phyloP scores from a whole-genome alignment of 2,888 invertebrate genomes.

The Chrysina gloriosa region DNA sequence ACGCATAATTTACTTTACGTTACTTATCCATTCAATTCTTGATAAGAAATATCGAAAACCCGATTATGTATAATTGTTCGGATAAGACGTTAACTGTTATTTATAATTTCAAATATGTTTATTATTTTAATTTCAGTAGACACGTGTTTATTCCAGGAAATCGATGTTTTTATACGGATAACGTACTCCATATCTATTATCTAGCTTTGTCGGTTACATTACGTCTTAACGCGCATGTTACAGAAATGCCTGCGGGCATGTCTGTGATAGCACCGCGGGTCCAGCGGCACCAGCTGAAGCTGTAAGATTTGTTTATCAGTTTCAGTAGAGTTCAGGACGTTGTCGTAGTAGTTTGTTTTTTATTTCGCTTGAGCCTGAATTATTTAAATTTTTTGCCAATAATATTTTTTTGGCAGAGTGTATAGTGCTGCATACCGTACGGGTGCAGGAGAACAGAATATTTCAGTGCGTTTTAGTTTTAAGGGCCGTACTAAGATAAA shows the following conservation, averaged over 20 bases:
- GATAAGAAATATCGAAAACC: background rate
- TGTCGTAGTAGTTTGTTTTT: constrained; percentile 33
- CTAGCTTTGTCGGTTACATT: constrained; percentile 22
- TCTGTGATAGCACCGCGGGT: constrained; percentile 39
- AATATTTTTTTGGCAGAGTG: background rate
- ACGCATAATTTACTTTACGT: background rate
- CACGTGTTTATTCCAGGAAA: constrained; percentile 33
- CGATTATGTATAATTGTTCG: background rate
- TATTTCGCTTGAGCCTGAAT: constrained; percentile 23
- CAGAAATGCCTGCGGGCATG: constrained; percentile 35
- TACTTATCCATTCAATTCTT: background rate
- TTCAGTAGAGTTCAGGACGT: constrained; percentile 44
- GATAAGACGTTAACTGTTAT: background rate
- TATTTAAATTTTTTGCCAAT: constrained; percentile 23
- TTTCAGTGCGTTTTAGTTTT: background rate
- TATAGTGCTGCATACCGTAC: background rate
- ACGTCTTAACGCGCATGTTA: constrained; percentile 20
- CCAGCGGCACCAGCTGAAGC: constrained; percentile 42
- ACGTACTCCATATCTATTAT: constrained; percentile 23
- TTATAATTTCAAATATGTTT: constrained; percentile 9
- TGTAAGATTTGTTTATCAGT: constrained; percentile 44
- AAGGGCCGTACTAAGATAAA: background rate
- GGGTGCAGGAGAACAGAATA: background rate
- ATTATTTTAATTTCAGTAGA: constrained; percentile 26
- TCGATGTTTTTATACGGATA: constrained; percentile 6